Conservation (phyloP, 2,113 vertebrate genomes). For the Pampusana beccarii region DNA sequence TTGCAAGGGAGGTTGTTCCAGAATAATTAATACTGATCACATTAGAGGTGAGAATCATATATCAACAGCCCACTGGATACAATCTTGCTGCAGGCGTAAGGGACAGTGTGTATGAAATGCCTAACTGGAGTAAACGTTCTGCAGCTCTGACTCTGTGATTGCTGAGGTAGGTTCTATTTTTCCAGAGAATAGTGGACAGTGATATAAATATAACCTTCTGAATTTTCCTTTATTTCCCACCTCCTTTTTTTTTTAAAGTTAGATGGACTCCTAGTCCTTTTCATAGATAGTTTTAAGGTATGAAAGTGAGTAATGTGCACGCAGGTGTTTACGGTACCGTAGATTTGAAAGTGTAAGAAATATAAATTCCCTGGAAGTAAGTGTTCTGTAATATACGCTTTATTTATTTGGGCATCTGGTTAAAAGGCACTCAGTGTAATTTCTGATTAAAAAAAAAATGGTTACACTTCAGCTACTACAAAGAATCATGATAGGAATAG, state of each 20-base stretch:
- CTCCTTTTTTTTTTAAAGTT: not conserved
- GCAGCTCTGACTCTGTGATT: not conserved
- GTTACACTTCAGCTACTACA: not conserved
- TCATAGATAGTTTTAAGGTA: not conserved
- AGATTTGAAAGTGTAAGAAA: not conserved
- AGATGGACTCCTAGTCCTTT: not conserved
- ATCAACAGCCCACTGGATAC: not conserved
- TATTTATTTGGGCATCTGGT: not conserved
- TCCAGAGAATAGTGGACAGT: not conserved
- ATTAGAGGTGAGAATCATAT: not conserved
- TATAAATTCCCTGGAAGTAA: not conserved
- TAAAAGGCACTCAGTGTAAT: not conserved
- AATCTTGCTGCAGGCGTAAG: rapidly evolving
- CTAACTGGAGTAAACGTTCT: not conserved
- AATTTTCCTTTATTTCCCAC: not conserved
- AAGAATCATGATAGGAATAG: not conserved
- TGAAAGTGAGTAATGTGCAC: not conserved
- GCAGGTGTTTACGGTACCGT: not conserved
- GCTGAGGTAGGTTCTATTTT: not conserved
- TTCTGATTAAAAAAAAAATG: not conserved
- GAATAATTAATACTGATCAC: not conserved
- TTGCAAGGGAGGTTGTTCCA: not conserved
- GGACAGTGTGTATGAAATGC: not conserved
- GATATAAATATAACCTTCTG: not conserved
- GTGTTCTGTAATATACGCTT: not conserved